A percentile compares a stretch with the other conserved stretches of the same genome.
Conservation (phyloP, 1,140 invertebrate genomes). For the Pseudachorutes palmiensis region DNA sequence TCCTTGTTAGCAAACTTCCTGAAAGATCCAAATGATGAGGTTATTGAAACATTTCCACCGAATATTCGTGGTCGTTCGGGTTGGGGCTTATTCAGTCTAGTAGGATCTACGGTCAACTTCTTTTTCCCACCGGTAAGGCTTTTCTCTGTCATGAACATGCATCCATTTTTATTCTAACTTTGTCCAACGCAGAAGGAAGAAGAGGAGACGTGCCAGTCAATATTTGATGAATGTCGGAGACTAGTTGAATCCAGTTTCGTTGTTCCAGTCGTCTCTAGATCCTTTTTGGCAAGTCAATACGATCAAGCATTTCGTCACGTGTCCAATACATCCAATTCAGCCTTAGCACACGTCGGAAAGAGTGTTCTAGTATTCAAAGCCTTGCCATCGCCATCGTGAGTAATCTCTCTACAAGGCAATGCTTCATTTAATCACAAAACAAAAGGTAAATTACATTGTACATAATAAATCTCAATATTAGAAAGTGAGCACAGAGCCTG, state of each 20-base stretch:
- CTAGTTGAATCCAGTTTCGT: slow-evolving; percentile 31
- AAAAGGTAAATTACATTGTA: too few relatives aligned
- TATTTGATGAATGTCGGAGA: slow-evolving; percentile 28
- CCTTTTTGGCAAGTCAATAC: slow-evolving; percentile 33
- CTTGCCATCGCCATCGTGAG: neutral
- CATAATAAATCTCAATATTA: too few relatives aligned
- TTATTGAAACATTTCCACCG: slow-evolving; percentile 35
- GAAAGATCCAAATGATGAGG: slow-evolving; percentile 27
- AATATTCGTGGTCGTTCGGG: slow-evolving; percentile 13
- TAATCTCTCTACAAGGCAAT: too few relatives aligned
- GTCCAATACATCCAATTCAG: slow-evolving; percentile 20
- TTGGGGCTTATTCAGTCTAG: neutral
- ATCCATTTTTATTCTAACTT: neutral
- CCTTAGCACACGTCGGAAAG: slow-evolving; percentile 34
- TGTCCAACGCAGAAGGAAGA: neutral
- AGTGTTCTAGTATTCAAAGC: slow-evolving; percentile 33
- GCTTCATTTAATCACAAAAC: too few relatives aligned
- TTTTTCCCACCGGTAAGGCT: neutral
- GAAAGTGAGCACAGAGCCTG: too few relatives aligned
- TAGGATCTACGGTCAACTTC: neutral
- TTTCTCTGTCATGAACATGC: neutral
- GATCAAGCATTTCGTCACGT: slow-evolving; percentile 37
- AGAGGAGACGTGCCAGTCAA: slow-evolving; percentile 12
- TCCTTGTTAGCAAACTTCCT: slow-evolving; percentile 28
- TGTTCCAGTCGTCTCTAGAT: slow-evolving; percentile 34